Conservation (phyloP, 64 coral and sea anemone genomes). For the Stichodactyla helianthus region DNA sequence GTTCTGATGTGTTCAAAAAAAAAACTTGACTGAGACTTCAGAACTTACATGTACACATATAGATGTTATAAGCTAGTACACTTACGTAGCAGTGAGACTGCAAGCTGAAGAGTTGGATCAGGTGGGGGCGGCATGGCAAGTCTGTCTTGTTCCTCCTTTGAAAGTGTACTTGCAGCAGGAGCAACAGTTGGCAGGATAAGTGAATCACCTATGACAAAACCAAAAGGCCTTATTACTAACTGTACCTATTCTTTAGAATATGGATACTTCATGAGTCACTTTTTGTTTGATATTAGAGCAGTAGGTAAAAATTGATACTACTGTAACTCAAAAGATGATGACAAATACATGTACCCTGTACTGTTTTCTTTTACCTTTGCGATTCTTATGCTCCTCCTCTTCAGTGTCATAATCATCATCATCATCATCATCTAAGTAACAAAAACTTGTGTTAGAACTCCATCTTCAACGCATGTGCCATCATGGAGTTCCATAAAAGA, state of each 20-base stretch:
- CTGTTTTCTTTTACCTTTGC: neutral
- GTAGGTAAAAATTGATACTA: no score
- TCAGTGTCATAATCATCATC: neutral
- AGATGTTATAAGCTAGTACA: neutral
- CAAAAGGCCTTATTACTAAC: neutral
- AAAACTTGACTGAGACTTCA: no score
- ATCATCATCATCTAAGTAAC: neutral
- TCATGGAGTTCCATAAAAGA: no score
- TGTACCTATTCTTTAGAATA: no score
- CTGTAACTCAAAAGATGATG: no score
- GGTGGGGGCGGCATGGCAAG: slow-evolving; percentile 94
- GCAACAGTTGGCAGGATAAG: slow-evolving; percentile 63
- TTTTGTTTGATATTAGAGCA: no score
- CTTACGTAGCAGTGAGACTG: slow-evolving; percentile 24
- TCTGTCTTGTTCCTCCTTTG: slow-evolving; percentile 67
- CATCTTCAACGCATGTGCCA: no score
- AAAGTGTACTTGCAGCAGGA: slow-evolving; percentile 62
- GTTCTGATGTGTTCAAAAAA: no score
- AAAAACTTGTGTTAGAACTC: no score
- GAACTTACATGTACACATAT: no score
- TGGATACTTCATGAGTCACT: no score
- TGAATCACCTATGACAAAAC: neutral
- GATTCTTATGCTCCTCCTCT: neutral
- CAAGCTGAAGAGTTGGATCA: slow-evolving; percentile 25
- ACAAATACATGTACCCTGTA: no score